Conservation (phyloP, 2,888 invertebrate species). For the Caenorhabditis sp. region DNA sequence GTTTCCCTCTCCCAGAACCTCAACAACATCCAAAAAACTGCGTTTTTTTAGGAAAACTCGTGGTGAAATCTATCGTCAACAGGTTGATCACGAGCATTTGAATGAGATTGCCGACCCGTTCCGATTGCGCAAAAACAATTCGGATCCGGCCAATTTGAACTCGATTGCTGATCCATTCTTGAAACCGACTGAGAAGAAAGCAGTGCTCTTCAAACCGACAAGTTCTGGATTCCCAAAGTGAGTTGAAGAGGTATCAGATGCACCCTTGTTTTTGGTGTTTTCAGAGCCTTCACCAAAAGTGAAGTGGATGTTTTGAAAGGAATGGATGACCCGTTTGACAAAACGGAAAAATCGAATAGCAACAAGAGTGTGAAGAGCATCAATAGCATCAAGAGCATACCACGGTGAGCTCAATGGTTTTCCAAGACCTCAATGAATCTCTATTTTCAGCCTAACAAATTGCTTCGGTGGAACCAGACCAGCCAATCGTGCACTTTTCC, state of each 20-base stretch:
- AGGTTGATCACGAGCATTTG: not conserved
- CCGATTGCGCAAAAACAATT: not conserved
- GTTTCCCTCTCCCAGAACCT: no score
- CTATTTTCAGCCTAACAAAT: no score
- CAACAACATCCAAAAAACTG: no score
- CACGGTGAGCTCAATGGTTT: no score
- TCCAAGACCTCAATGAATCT: no score
- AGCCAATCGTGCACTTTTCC: not conserved
- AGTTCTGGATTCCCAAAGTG: not conserved
- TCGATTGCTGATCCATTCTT: conserved; percentile 2
- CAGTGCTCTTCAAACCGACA: not conserved
- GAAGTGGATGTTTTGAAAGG: not conserved
- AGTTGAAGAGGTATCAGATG: not conserved
- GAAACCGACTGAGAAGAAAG: not conserved
- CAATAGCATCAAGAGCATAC: no score
- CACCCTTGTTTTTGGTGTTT: not conserved
- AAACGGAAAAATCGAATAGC: not conserved
- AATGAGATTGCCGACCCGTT: not conserved
- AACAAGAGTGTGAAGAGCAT: conserved; percentile 4
- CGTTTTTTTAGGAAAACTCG: not conserved
- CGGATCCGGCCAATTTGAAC: not conserved
- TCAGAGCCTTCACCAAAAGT: not conserved
- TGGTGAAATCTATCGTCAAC: not conserved
- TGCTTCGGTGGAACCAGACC: no score
- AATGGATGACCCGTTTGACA: not conserved